These are phyloP conservation scores for Echinometra lucunter DNA, from an alignment of 53 echinoderm and acorn worm species.

Conservation along the genomic window DNA sequence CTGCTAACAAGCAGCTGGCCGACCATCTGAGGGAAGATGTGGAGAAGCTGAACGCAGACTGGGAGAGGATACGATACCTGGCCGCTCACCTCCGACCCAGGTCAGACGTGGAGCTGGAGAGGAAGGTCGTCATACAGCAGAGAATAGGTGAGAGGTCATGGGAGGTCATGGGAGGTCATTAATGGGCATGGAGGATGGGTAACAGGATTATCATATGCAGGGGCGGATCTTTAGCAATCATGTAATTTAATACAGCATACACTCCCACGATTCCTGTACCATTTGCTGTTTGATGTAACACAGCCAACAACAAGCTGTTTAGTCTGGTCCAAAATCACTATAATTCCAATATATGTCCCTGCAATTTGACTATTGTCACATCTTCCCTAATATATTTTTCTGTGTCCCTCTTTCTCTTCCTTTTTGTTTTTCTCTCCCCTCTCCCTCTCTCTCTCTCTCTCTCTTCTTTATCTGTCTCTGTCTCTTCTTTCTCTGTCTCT, in stretches of 20 bases:
- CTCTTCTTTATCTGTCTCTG: background rate
- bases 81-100: constrained; percentile 82
- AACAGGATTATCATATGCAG: too few relatives aligned
- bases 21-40: constrained; percentile 82
- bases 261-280: too few relatives aligned
- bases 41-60: constrained; percentile 89
- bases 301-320: too few relatives aligned
- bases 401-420: background rate
- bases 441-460: background rate
- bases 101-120: constrained; percentile 84
- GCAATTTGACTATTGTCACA: too few relatives aligned
- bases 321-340: too few relatives aligned
- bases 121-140: constrained; percentile 80
- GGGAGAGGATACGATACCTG: constrained; percentile 86
- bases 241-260: too few relatives aligned
- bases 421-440: background rate
- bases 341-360: too few relatives aligned
- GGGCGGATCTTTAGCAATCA: too few relatives aligned
- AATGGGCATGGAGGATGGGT: background rate
- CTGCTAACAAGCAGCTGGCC: constrained; percentile 77
- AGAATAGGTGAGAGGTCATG: constrained; percentile 76
- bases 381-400: too few relatives aligned
- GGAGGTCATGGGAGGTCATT: background rate
- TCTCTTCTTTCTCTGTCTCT: background rate
- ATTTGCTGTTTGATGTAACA: too few relatives aligned